Conservation (phyloP, 2,797 vertebrate species). For the Graptemys geographica region DNA sequence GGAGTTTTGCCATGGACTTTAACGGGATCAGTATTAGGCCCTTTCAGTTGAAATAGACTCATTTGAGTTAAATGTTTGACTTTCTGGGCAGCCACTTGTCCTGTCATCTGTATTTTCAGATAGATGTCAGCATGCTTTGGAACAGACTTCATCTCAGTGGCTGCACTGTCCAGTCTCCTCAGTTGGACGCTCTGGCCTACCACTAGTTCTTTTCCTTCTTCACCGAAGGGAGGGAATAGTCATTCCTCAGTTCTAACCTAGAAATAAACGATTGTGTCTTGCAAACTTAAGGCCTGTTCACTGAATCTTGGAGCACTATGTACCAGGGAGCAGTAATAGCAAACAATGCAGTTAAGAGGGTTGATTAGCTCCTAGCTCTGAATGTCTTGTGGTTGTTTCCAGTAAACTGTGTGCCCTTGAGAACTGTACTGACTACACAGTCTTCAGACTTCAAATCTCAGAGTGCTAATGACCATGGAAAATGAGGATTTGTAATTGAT, state of each 20-base stretch:
- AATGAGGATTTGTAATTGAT: neutral
- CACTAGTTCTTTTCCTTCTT: neutral
- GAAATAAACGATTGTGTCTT: neutral
- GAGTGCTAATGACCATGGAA: neutral
- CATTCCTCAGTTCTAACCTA: neutral
- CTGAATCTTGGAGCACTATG: neutral
- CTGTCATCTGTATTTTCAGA: neutral
- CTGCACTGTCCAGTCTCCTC: neutral
- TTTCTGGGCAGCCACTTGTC: neutral
- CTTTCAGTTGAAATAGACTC: neutral
- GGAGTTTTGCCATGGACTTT: accelerated
- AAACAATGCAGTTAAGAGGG: neutral
- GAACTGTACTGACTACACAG: neutral
- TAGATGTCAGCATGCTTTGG: neutral
- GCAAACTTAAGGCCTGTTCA: neutral
- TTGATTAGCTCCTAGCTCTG: neutral
- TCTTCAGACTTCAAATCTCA: accelerated
- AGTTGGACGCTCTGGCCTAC: neutral
- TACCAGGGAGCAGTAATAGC: neutral
- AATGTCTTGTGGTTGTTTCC: neutral
- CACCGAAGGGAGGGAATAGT: neutral
- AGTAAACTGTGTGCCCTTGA: neutral
- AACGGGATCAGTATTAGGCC: neutral
- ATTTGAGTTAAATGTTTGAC: neutral
- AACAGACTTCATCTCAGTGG: accelerated